Base-by-base conservation (phyloP, 92 coral and sea anemone genomes). In the Epizoanthus ramosus region DNA sequence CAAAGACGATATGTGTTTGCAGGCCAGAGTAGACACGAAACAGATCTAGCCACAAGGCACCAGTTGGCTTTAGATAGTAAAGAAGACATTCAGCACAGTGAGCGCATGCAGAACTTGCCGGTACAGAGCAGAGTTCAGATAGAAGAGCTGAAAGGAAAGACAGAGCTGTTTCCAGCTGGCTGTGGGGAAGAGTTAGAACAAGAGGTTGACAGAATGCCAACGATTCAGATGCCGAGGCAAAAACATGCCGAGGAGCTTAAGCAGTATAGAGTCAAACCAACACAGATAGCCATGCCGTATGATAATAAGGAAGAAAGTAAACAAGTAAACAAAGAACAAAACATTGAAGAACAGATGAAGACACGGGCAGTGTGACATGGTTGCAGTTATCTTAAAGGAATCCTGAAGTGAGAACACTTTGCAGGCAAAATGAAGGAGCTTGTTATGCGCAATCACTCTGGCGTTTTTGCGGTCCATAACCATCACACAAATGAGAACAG, bases 211-310 rank as follows among this genome's bases (percentile, higher is more conserved):
- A 61, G 10, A n/a, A 37, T 43, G 65, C 82, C 71, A n/a, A 77
- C 68, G 19, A 77, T 77, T 61, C 71, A 77, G 22, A 77, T 77
- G 82, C 82, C 82, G 17, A 19, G 70, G 59, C 82, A 61, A 52
- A 65, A 61, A 37, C 24, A 24, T 33, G 15, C 69, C 1, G 57
- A 58, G 43, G 81, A 76, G 69, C 57, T 77, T 43, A 56, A 77
- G 58, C 63, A 77, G 47, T 77, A 77, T 65, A 77, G 41, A 77
- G 71, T 43, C 18, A 8, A 63, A 8, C 33, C 66, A 60, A 70
- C 71, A n/a, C 82, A 61, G 71, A 77, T 61, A 60, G 82, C 43
- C 7, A 61, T 77, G 82, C 82, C 82, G 22, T 39, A 43, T 23
- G 35, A 77, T 5, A 77, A n/a, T 41, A 77, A 8, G 41, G 71